phyloP scores from a whole-genome alignment of 2,797 vertebrate species.

The Simalia tracyae region DNA sequence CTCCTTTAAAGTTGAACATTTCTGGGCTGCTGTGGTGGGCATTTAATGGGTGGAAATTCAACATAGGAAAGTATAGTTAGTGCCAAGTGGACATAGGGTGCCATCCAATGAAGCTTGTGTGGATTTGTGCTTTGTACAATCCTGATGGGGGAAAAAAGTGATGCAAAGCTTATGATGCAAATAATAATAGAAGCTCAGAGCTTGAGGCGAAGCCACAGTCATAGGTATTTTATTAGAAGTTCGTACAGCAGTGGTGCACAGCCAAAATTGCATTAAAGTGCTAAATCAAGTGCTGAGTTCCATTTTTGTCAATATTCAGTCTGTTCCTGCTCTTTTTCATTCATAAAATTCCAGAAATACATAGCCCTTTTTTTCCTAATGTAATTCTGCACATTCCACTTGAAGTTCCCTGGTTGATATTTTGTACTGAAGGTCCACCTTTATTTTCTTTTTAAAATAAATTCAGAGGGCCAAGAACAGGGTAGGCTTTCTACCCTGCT shows the following conservation, averaged over 20 bases:
- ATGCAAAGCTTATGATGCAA: neutral
- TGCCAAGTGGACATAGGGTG: neutral
- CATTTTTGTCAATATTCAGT: neutral
- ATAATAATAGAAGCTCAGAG: neutral
- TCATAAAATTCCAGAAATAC: neutral
- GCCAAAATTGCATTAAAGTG: neutral
- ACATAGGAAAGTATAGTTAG: neutral
- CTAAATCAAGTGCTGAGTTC: neutral
- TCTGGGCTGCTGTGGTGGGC: neutral
- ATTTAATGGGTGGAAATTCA: neutral
- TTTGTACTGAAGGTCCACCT: neutral
- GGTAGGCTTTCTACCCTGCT: neutral
- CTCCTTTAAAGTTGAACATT: neutral
- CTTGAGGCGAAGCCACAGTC: too few relatives aligned
- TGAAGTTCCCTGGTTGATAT: neutral
- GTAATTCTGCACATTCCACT: neutral
- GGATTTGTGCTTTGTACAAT: neutral
- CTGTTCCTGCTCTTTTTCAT: conserved; percentile 10
- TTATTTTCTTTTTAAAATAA: neutral
- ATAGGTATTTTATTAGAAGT: neutral
- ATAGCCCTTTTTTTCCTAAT: rapidly evolving
- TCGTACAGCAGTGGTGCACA: neutral
- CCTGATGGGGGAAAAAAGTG: neutral
- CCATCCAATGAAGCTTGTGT: neutral
- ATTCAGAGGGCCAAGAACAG: neutral